Evolutionary conservation across 2,797 vertebrate species (phyloP).

Genomic region (Kryptopterus vitreolus): DNA sequence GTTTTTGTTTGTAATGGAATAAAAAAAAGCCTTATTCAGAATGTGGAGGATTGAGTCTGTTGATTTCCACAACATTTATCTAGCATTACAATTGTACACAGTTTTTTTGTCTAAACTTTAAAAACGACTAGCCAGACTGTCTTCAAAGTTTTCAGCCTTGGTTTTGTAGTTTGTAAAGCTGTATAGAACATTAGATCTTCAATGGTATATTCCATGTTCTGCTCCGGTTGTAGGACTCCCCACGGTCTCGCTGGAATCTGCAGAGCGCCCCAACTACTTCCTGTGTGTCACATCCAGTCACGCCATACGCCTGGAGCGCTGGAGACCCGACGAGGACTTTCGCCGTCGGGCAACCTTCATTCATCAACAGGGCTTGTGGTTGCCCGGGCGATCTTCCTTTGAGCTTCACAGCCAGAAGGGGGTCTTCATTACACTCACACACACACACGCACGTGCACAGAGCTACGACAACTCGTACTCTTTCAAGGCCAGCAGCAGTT

Average conservation of each 20-base stretch:
- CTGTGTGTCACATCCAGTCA: constrained; percentile 77
- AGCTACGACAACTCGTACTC: constrained; percentile 84
- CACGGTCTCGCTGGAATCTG: constrained; percentile 90
- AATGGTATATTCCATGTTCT: not conserved
- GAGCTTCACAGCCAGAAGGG: constrained; percentile 89
- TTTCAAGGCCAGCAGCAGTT: constrained; percentile 91
- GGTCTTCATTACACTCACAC: constrained; percentile 84
- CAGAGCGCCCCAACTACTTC: constrained; percentile 96
- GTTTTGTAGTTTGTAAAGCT: not conserved
- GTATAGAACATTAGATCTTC: not conserved
- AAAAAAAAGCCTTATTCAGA: not conserved
- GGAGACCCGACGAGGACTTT: constrained; percentile 82
- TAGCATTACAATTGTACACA: no score
- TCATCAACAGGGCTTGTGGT: constrained; percentile 92
- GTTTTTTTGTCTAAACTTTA: not conserved
- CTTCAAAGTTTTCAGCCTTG: not conserved
- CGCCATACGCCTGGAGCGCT: constrained; percentile 80
- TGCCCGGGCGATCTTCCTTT: constrained; percentile 84
- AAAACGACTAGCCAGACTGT: not conserved
- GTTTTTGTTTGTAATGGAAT: not conserved
- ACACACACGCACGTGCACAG: constrained; percentile 73
- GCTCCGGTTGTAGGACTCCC: constrained; percentile 74
- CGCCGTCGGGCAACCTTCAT: constrained; percentile 85
- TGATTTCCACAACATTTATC: not conserved
- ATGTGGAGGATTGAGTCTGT: no score